Evolutionary conservation across 2,113 vertebrate genomes (phyloP).

Genomic region (Suncus etruscus): DNA sequence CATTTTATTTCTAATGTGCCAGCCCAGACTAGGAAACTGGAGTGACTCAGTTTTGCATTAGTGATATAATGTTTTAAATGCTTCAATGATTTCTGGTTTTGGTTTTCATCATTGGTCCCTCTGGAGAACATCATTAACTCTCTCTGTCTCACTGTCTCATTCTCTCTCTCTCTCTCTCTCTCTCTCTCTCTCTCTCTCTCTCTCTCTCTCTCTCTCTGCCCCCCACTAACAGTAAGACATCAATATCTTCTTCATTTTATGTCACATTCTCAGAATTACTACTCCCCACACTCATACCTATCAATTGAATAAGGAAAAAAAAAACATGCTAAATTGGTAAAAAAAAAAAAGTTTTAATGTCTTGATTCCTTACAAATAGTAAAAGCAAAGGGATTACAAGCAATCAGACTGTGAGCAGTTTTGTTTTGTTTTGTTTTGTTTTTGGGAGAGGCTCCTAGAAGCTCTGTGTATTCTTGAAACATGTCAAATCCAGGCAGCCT

Average conservation of each 20-base stretch:
- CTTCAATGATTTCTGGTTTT: not conserved
- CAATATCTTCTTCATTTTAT: not conserved
- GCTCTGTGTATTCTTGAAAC: not conserved
- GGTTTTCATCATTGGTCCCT: not conserved
- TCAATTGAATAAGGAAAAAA: not conserved
- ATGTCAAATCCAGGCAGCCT: not conserved
- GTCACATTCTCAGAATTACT: not conserved
- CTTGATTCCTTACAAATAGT: not conserved
- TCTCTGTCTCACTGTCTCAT: no score
- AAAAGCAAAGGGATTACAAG: not conserved
- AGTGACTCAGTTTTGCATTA: no score
- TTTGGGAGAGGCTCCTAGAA: not conserved
- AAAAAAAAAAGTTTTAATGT: not conserved
- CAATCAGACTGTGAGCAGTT: not conserved
- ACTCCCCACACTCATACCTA: not conserved
- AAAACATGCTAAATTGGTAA: not conserved
- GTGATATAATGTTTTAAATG: not conserved
- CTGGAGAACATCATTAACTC: not conserved
- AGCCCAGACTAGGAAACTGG: not conserved
- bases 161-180: no score
- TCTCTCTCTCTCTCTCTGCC: no score
- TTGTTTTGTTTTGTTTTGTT: not conserved
- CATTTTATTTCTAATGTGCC: fast-evolving
- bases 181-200: no score
- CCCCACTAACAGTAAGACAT: not conserved